phyloP scores from a whole-genome alignment of 1,140 invertebrate species.

The Teleogryllus occipitalis region DNA sequence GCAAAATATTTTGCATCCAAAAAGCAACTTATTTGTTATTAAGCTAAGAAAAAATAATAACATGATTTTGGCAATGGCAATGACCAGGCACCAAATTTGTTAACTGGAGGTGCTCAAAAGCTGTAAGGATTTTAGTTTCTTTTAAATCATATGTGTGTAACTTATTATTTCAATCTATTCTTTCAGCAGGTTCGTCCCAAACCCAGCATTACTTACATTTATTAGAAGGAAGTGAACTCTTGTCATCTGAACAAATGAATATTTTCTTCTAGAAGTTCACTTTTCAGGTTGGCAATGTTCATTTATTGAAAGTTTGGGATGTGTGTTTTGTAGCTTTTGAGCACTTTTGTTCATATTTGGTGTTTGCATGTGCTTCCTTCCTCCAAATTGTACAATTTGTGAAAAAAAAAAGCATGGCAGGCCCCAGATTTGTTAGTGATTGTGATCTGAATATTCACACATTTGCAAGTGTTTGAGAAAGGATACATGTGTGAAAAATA shows the following conservation, averaged over 20 bases:
- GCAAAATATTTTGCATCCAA: too few species aligned
- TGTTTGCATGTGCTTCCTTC: background rate
- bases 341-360: background rate
- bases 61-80: too few species aligned
- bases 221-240: conserved; percentile 31
- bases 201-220: conserved; percentile 43
- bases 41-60: too few species aligned
- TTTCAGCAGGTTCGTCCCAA: conserved; percentile 23
- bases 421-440: too few species aligned
- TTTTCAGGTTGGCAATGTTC: background rate
- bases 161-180: conserved; percentile 18
- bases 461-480: too few species aligned
- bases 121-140: conserved; percentile 2
- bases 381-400: background rate
- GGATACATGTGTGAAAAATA: too few species aligned
- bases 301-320: background rate
- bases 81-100: too few species aligned
- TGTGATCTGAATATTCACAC: too few species aligned
- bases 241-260: background rate
- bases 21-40: too few species aligned
- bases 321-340: background rate
- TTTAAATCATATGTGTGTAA: background rate
- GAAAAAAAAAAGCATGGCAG: too few species aligned
- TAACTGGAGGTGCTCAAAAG: conserved; percentile 22
- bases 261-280: background rate